Evolutionary conservation across 2,113 vertebrate species (phyloP), one percentile per base, ranked within the genome.

Genomic region (Pteruthius melanotis): DNA sequence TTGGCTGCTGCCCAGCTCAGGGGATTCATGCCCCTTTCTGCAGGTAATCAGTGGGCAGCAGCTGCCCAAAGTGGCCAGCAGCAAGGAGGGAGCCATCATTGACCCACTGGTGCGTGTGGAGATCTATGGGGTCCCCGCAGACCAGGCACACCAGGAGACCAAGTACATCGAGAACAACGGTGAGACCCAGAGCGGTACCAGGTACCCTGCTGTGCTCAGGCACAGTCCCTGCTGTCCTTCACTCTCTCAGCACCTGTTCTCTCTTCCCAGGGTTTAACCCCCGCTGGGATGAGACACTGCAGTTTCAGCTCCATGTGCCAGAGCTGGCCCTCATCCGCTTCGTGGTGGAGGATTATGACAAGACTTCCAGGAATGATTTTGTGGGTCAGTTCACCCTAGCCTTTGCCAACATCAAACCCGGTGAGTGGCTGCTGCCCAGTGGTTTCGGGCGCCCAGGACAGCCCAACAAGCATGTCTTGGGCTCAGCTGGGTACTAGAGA

Each of bases 11-110:
- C 50, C 15, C 7, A 4, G 39, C 31, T 68, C 40, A 69, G 8
- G 6, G 60, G 63, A 7, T 42, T 44, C 4, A 59, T 69, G n/a
- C 10, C 49, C 37, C 15, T 75, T 49, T 45, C 56, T 49, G 6
- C 94, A 99, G 99, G 98, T 99, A 66, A 99, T 99, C 95, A 99
- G 99, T 1, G 99, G 99, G 56, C 99, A 99, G 97, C 99, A 99
- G 95, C 97, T 99, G 39, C 99, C 99, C 52, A 99, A 99, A 94
- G 98, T 99, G 88, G 94, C 97, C 78, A 98, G 98, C 93, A 98
- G 98, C 91, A 99, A 99, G 94, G 98, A 99, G 7, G 98, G 90
- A 24, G 98, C 98, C 8, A 98, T 99, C 9, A 98, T 99, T 13
- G 99, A 99, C 87, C 99, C 99, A 0, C 91, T 99, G 88, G 99